phyloP scores from a whole-genome alignment of 2,888 invertebrate species.

The Trissolcus japonicus region DNA sequence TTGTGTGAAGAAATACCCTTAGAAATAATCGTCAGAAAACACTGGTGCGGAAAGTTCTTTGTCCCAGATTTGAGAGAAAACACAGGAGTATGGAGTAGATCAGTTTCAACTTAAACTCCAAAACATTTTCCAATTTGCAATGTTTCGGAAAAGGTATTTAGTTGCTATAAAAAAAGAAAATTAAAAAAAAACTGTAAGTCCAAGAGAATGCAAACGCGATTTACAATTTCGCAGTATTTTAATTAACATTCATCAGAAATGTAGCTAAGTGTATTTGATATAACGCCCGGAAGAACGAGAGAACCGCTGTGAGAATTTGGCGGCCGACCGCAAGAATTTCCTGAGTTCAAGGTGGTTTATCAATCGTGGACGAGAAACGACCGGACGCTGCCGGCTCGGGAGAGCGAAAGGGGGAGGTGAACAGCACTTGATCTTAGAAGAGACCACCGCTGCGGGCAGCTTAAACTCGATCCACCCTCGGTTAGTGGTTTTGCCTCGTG shows the following conservation, averaged over 20 bases:
- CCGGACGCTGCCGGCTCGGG: conserved; percentile 62
- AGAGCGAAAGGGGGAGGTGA: conserved; percentile 62
- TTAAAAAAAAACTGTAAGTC: no score
- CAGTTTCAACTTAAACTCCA: no score
- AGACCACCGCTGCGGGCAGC: conserved; percentile 69
- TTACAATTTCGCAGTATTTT: conserved; percentile 30
- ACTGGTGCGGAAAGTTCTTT: no score
- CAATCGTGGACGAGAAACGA: conserved; percentile 66
- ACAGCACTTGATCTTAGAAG: conserved; percentile 74
- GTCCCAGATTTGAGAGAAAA: no score
- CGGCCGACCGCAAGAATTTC: conserved; percentile 72
- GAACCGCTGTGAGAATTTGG: conserved; percentile 62
- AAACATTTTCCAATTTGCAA: no score
- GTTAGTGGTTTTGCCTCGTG: conserved; percentile 69
- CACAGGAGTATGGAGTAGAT: no score
- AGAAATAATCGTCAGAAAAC: no score
- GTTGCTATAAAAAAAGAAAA: no score
- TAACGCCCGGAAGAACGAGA: conserved; percentile 40
- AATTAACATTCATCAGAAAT: conserved; percentile 7
- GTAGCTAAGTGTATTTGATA: conserved; percentile 1
- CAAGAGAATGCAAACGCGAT: conserved; percentile 2
- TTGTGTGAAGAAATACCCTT: no score
- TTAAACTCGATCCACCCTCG: conserved; percentile 69
- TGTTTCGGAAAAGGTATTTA: no score
- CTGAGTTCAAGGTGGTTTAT: conserved; percentile 71